Base-by-base conservation (phyloP, 2,888 invertebrate species). In the Ophion obscuratus region DNA sequence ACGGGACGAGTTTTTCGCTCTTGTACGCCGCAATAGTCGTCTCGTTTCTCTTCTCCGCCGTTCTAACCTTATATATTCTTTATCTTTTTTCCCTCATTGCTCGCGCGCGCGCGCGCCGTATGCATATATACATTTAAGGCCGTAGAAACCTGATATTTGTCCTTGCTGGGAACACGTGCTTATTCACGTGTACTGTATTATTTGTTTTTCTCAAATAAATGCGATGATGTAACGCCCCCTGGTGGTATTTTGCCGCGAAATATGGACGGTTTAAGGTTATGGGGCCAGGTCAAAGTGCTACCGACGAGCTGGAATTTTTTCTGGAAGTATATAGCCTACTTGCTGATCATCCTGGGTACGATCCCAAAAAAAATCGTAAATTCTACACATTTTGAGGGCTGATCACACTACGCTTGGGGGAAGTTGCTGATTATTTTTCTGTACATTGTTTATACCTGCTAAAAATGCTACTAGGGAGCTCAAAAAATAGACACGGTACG, bases 1-100 rank as follows among this genome's bases (percentile, higher is more conserved):
- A 91, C 91, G 91, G 89, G 90, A 91, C 91, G 89, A 91, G 91
- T 91, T 91, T 90, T 87, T 88, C 88, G 88, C 90, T 88, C 68
- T 27, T 67, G 20, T 27, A 17, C 36, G 31, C 53, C 66, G 20
- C 61, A 20, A 76, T 59, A 66, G 7, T 40, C 40, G 40, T 82
- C 81, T 79, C 71, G 61, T 82, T 82, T 75, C 78, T 79, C 77
- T 84, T 66, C 78, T 57, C 78, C 62, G 70, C 83, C 57, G 70
- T 78, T 80, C 81, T 75, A 78, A 64, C 64, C 75, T 77, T 66
- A 40, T 81, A 75, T 31, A 31, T 31, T 74, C 66, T 47, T 17
- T 71, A 62, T 75, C 79, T 57, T 70, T 83, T 79, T 44, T 67
- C 27, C 47, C 53, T 53, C 27, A 27, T 17, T 53, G 61, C 36